A percentile compares a stretch with the other conserved stretches of the same genome.
These are phyloP conservation scores for Nysson spinosus DNA, from an alignment of 2,888 invertebrate species.

Conservation along the genomic window DNA sequence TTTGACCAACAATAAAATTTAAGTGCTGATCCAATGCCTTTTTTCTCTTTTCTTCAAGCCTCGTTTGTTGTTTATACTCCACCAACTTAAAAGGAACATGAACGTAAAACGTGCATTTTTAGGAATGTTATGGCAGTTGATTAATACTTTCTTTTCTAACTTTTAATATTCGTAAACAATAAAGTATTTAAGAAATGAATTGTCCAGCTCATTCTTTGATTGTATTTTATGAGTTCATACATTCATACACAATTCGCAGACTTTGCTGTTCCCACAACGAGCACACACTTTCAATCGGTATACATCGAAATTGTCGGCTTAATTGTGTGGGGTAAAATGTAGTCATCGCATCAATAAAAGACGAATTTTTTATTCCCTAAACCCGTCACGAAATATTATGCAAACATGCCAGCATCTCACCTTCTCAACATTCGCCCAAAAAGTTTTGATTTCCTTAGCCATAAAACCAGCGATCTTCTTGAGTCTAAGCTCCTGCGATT, in stretches of 20 bases:
- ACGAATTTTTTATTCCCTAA: too few relatives aligned
- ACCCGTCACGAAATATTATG: too few relatives aligned
- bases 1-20: constrained; percentile 98
- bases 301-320: constrained; percentile 74
- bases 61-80: constrained; percentile 94
- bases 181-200: background rate
- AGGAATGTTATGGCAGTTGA: background rate
- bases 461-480: constrained; percentile 92
- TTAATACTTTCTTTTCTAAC: background rate
- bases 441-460: constrained; percentile 94
- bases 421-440: constrained; percentile 98
- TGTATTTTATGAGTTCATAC: constrained; percentile 33
- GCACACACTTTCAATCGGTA: constrained; percentile 72
- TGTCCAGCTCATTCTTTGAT: constrained; percentile 56
- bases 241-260: constrained; percentile 58
- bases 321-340: constrained; percentile 73
- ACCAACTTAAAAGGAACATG: constrained; percentile 82
- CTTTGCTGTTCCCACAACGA: constrained; percentile 77
- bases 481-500: constrained; percentile 92
- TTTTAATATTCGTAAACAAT: background rate
- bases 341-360: too few relatives aligned
- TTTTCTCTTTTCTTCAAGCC: constrained; percentile 95
- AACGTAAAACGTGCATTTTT: background rate
- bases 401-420: constrained; percentile 72
- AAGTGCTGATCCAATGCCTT: constrained; percentile 97